Percentiles rank a stretch among this genome's conserved stretches.
These are phyloP conservation scores for Micoletzkya japonica DNA, from an alignment of 2,888 invertebrate species.

Conservation along the genomic window DNA sequence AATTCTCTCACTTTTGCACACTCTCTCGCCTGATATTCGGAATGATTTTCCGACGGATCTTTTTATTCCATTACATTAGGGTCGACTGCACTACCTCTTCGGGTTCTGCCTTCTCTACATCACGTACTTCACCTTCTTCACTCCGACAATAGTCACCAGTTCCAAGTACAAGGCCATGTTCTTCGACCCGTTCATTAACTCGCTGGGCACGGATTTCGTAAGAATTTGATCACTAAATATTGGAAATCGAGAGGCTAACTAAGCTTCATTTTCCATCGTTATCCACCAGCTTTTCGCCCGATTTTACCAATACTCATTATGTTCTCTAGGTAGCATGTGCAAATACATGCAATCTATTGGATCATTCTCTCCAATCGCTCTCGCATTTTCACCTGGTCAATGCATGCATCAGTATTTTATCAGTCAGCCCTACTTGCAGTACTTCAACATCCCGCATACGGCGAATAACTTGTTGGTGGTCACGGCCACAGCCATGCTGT, in stretches of 20 bases:
- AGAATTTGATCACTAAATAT: too few relatives aligned
- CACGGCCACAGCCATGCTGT: slow-evolving; percentile 11
- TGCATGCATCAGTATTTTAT: too few relatives aligned
- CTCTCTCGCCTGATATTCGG: background rate
- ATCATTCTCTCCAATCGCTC: too few relatives aligned
- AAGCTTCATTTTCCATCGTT: too few relatives aligned
- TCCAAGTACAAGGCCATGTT: slow-evolving; percentile 8
- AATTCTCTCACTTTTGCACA: background rate
- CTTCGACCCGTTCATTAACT: slow-evolving; percentile 24
- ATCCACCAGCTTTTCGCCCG: too few relatives aligned
- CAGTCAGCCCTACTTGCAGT: too few relatives aligned
- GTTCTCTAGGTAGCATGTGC: too few relatives aligned
- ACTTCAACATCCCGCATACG: slow-evolving; percentile 6
- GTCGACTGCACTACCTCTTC: background rate
- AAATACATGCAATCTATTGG: too few relatives aligned
- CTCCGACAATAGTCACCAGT: slow-evolving; percentile 15
- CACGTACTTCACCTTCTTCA: slow-evolving; percentile 20
- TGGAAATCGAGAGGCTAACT: too few relatives aligned
- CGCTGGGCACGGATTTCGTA: too few relatives aligned
- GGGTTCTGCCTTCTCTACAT: background rate
- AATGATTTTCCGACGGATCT: background rate
- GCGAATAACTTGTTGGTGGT: slow-evolving; percentile 21
- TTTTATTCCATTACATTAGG: background rate
- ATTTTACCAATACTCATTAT: too few relatives aligned
- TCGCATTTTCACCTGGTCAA: too few relatives aligned